Evolutionary conservation across 2,113 vertebrate species (phyloP).

Genomic region (Vidua chalybeata): DNA sequence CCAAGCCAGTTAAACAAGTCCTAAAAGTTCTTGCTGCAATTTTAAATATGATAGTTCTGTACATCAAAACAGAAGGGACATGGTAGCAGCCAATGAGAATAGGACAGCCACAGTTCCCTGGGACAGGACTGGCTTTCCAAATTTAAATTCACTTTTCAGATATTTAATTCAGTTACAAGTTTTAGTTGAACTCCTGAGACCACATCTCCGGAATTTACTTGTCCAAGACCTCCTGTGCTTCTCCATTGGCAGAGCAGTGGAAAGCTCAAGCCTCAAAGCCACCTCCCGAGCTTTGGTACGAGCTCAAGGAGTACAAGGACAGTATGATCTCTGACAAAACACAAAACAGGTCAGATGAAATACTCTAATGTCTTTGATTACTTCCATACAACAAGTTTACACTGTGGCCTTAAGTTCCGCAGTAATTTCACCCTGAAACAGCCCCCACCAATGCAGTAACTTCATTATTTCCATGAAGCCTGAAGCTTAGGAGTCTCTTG

Average conservation of each 20-base stretch:
- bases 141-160: not conserved
- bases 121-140: not conserved
- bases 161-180: not conserved
- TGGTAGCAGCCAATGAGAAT: not conserved
- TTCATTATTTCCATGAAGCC: not conserved
- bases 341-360: not conserved
- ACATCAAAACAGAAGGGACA: not conserved
- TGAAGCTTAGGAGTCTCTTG: not conserved
- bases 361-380: not conserved
- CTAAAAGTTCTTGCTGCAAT: constrained; percentile 5
- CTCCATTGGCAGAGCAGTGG: not conserved
- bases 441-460: not conserved
- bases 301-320: not conserved
- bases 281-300: not conserved
- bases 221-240: not conserved
- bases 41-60: not conserved
- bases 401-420: not conserved
- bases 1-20: constrained; percentile 31
- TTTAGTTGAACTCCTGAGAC: not conserved
- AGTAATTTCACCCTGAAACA: not conserved
- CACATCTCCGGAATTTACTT: not conserved
- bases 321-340: not conserved
- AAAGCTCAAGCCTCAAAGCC: not conserved
- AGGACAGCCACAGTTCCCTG: not conserved
- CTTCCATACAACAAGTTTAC: not conserved